Evolutionary conservation across 2,113 vertebrate species (phyloP), one percentile per base, ranked within the genome.

Genomic region (Chascanopsetta lugubris): DNA sequence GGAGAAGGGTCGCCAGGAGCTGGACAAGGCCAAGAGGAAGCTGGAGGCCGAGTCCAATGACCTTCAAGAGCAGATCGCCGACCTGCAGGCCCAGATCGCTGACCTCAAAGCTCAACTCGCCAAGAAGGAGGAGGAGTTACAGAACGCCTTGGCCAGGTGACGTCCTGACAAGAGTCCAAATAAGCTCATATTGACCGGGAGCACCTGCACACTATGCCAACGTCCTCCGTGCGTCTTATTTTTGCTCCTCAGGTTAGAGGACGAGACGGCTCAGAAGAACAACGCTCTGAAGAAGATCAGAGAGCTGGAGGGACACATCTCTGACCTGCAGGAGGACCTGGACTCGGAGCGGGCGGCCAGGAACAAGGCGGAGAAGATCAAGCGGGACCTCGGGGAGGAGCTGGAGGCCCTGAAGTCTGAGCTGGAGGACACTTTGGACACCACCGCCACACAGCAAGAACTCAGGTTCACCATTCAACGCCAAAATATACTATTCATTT

Each of bases 361-460:
- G 60, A 95, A 93, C 80, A 99, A 97, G 82, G 95, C 94, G 0
- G 96, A 99, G 86, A 98, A 97, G 79, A 94, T 95, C 76, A 97
- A 95, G 84, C 91, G 95, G 49, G 97, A 99, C 82, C 90, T 99
- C 0, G 94, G 95, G 1, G 96, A 98, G 78, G 96, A 99, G 91
- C 88, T 99, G 73, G 96, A 98, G 88, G 97, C 97, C 0, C 93
- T 99, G 10, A 96, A 95, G 84, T 95, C 96, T 0, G 97, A 99
- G 90, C 92, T 99, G 25, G 97, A 99, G 76, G 97, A 99, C 67
- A 98, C 96, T 0, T 73, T 98, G 77, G 97, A 98, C 85, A 96
- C 92, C 73, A 97, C 95, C 0, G 96, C 97, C 22, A 93, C 94
- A 1, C 96, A 99, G 80, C 96, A 99, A 83, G 96, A 99, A 60